A percentile compares a stretch with the other conserved stretches of the same genome.
Evolutionary conservation across 2,797 vertebrate genomes (phyloP).

Genomic region (Spheniscus humboldti): DNA sequence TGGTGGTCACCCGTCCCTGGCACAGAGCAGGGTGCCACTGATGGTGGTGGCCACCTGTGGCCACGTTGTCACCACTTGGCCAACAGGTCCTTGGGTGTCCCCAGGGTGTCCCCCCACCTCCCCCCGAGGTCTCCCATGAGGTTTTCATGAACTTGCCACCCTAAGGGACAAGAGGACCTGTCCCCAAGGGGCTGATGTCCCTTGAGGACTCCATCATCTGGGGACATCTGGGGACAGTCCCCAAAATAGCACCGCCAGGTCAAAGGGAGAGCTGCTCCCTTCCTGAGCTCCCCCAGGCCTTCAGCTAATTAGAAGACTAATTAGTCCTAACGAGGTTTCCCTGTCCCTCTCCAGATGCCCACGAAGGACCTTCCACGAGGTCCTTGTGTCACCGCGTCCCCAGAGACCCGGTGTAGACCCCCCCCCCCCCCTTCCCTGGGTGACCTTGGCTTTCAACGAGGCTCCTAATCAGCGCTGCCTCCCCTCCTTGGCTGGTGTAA

Average conservation of each 20-base stretch:
- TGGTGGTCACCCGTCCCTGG: background rate
- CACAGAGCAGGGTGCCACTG: background rate
- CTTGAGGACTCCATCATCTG: background rate
- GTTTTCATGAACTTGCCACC: background rate
- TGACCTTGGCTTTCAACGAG: background rate
- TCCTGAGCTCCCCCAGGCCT: background rate
- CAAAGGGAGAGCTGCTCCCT: background rate
- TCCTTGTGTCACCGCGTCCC: background rate
- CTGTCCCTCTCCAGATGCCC: no score
- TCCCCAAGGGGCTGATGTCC: background rate
- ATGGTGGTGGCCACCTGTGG: background rate
- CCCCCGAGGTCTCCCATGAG: background rate
- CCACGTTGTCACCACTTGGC: background rate
- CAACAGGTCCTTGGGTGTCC: background rate
- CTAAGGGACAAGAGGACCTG: background rate
- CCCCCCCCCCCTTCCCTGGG: no score
- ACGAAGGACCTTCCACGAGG: background rate
- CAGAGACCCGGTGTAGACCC: no score
- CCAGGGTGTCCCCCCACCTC: background rate
- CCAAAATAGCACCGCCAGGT: background rate
- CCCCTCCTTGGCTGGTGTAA: background rate
- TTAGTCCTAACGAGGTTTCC: background rate
- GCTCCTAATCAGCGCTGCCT: background rate
- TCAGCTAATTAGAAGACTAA: background rate
- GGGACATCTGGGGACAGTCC: background rate